Percentiles rank a stretch among this genome's conserved stretches.
phyloP scores from a whole-genome alignment of 2,797 vertebrate genomes.

The Brachyalestes nurse region DNA sequence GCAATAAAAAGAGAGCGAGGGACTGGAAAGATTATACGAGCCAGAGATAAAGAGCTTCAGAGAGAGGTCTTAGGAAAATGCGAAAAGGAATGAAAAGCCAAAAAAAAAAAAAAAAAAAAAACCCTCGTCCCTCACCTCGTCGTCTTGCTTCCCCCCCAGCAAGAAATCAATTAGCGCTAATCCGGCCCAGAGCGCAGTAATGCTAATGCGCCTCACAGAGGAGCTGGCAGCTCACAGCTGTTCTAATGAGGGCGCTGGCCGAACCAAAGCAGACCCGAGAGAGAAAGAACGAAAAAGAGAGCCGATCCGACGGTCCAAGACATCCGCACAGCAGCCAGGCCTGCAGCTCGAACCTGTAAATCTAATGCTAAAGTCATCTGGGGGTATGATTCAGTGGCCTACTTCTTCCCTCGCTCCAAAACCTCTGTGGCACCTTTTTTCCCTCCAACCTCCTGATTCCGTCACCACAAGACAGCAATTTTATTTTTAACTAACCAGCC shows the following conservation, averaged over 20 bases:
- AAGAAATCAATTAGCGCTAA: conserved; percentile 21
- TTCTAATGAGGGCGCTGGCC: conserved; percentile 14
- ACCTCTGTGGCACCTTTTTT: not conserved
- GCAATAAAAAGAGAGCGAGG: not conserved
- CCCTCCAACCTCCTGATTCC: not conserved
- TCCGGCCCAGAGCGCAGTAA: not conserved
- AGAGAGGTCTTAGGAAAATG: not conserved
- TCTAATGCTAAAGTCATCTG: conserved; percentile 21
- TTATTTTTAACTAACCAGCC: not conserved
- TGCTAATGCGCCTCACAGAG: not conserved
- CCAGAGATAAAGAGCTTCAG: not conserved
- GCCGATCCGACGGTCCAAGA: conserved; percentile 8
- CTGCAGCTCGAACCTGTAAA: conserved; percentile 13
- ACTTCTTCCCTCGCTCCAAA: conserved; percentile 11
- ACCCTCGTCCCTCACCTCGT: not conserved
- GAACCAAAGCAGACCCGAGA: not conserved
- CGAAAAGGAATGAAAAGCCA: too few species aligned
- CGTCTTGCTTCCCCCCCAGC: not conserved
- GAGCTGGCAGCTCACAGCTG: conserved; percentile 7
- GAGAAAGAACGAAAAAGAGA: conserved; percentile 1
- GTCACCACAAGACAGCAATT: not conserved
- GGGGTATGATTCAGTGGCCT: conserved; percentile 8
- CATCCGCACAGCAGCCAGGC: not conserved
- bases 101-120: not conserved
- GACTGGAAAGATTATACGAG: not conserved